A percentile compares a stretch with the other conserved stretches of the same genome.
phyloP scores from a whole-genome alignment of 2,113 vertebrate species.

The Phyllostomus discolor region DNA sequence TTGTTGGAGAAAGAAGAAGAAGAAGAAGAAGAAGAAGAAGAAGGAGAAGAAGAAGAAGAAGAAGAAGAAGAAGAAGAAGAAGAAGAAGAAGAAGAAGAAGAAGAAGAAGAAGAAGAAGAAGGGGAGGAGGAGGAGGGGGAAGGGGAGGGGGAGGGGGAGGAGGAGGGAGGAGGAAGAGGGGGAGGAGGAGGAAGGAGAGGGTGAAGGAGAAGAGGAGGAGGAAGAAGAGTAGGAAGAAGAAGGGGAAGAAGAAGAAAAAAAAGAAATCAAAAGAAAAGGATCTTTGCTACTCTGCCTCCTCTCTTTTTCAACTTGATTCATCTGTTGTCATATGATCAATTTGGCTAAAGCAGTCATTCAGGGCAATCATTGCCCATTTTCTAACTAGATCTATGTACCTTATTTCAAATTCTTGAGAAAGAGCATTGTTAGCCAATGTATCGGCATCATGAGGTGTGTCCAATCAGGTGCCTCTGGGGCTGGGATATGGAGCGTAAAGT shows the following conservation, averaged over 20 bases:
- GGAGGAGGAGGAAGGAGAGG: too few relatives aligned
- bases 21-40: too few relatives aligned
- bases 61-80: too few relatives aligned
- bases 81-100: too few relatives aligned
- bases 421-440: neutral
- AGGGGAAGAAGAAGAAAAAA: neutral
- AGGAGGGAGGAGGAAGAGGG: too few relatives aligned
- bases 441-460: neutral
- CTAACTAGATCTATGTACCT: neutral
- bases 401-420: conserved; percentile 4
- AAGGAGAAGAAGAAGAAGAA: too few relatives aligned
- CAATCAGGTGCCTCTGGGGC: neutral
- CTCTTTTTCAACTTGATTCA: neutral
- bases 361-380: neutral
- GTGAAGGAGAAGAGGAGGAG: too few relatives aligned
- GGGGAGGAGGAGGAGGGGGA: too few relatives aligned
- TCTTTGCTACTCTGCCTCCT: neutral
- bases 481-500: neutral
- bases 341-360: neutral
- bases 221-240: neutral
- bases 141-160: too few relatives aligned
- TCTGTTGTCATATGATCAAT: neutral
- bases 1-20: neutral
- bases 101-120: too few relatives aligned
- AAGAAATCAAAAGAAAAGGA: neutral